Conservation (phyloP, 2,113 vertebrate genomes). For the Cebus imitator region DNA sequence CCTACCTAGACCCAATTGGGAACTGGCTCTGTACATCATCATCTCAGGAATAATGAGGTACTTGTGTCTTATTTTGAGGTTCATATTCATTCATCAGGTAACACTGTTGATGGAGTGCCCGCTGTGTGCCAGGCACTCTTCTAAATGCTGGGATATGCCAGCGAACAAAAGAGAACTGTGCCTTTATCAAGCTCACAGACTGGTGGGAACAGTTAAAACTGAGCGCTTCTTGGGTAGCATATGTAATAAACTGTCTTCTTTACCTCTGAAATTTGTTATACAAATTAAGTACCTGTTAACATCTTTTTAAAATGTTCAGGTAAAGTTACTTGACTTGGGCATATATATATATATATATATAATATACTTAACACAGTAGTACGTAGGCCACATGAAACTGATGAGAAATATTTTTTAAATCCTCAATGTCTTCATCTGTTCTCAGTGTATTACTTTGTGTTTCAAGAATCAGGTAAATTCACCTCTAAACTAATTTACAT, state of each 20-base stretch:
- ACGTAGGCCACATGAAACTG: not conserved
- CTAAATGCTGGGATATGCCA: not conserved
- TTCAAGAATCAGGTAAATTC: not conserved
- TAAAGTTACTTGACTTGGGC: not conserved
- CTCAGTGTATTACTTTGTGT: not conserved
- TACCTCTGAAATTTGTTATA: not conserved
- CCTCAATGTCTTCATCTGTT: not conserved
- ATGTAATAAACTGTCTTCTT: not conserved
- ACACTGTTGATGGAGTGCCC: not conserved
- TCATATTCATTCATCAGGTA: not conserved
- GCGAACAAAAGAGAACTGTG: not conserved
- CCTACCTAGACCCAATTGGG: slow-evolving; percentile 96
- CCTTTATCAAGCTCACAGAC: not conserved
- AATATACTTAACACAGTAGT: not conserved
- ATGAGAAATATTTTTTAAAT: slow-evolving; percentile 10
- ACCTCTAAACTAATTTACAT: not conserved
- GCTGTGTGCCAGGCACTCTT: not conserved
- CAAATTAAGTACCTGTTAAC: not conserved
- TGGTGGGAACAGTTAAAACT: not conserved
- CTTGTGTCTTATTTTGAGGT: not conserved
- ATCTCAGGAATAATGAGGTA: slow-evolving; percentile 98
- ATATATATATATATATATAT: not conserved
- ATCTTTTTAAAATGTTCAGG: not conserved
- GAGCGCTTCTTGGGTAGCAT: not conserved
- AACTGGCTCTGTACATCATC: slow-evolving; percentile 94